Evolutionary conservation across 1,140 invertebrate species (phyloP), one percentile per base, ranked within the genome.

Genomic region (Homalodisca vitripennis): DNA sequence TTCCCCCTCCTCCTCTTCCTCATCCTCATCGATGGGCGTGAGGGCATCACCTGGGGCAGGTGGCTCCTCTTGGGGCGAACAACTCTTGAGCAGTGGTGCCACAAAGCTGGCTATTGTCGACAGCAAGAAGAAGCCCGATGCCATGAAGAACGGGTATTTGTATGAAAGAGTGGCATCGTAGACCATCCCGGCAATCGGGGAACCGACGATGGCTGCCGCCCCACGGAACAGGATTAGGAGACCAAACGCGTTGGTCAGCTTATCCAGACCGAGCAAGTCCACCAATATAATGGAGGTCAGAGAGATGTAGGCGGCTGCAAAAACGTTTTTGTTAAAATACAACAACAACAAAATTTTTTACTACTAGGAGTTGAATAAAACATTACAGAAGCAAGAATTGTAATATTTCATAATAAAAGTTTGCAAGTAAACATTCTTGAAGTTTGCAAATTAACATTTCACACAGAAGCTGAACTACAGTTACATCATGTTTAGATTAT

Each of bases 271-370:
- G 32, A 99, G 84, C 20, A 98, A 82, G 77, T 99, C 97, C 72
- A 98, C 96, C 57, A 99, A 84, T 75, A 99, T 97, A 77, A 99
- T 98, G 22, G 97, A 99, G 34, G 97, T 98, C 47, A 99, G 82
- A 0, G 95, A 98, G 74, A 99, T 97, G 80, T 98, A 99, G 31
- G 95, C 96, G 72, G 97, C 94, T 96, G 82, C 71, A 88, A 83
- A 72, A 76, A 41, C n/a, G n/a, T n/a, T n/a, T n/a, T n/a, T n/a
- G n/a, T n/a, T n/a, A n/a, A n/a, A n/a, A n/a, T n/a, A n/a, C n/a
- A n/a, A n/a, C n/a, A n/a, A n/a, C n/a, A n/a, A n/a, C n/a, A n/a
- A n/a, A n/a, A n/a, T n/a, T n/a, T n/a, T n/a, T n/a, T n/a, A n/a
- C n/a, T n/a, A n/a, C n/a, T n/a, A n/a, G n/a, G n/a, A n/a, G n/a